A percentile compares a stretch with the other conserved stretches of the same genome.
Evolutionary conservation across 2,888 invertebrate genomes (phyloP).

Genomic region (Meloe dianella): DNA sequence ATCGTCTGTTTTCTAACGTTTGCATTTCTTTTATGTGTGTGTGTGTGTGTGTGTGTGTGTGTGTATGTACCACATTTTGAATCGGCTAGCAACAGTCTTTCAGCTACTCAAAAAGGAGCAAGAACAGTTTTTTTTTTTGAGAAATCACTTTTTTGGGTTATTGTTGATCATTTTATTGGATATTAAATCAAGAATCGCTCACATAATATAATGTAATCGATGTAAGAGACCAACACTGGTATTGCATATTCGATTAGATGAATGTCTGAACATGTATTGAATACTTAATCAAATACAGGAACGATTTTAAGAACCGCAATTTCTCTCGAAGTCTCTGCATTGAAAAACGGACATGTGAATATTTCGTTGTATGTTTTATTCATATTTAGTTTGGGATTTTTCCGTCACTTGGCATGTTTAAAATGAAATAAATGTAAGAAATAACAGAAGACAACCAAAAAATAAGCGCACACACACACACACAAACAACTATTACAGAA

Average conservation of each 20-base stretch:
- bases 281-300: conserved; percentile 34
- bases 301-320: conserved; percentile 32
- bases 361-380: conserved; percentile 13
- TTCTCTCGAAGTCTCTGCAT: conserved; percentile 30
- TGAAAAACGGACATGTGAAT: conserved; percentile 23
- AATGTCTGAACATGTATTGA: conserved; percentile 37
- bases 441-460: too few species aligned
- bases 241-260: conserved; percentile 43
- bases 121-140: neutral
- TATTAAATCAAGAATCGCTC: conserved; percentile 43
- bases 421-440: neutral
- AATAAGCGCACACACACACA: too few species aligned
- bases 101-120: neutral
- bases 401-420: neutral
- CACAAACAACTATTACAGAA: too few species aligned
- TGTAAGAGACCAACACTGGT: conserved; percentile 44
- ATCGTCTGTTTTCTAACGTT: neutral
- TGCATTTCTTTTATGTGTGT: too few species aligned
- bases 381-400: neutral
- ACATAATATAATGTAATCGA: conserved; percentile 43
- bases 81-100: neutral
- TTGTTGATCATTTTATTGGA: conserved; percentile 41
- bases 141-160: conserved; percentile 42
- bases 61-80: neutral
- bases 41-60: too few species aligned